phyloP scores from a whole-genome alignment of 2,888 invertebrate genomes.

The Prenolepis imparis region DNA sequence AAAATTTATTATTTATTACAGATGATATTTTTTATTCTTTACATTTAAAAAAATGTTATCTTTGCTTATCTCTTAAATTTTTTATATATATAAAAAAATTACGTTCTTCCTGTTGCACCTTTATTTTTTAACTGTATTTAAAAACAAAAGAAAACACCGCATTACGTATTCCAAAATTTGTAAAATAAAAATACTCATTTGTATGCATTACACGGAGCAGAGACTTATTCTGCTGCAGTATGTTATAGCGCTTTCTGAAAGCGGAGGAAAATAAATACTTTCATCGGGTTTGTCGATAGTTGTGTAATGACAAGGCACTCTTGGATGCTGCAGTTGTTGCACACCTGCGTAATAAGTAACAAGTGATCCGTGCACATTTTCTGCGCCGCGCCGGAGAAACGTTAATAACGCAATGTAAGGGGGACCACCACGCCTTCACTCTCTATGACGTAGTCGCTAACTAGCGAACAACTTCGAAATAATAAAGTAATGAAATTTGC shows the following conservation, averaged over 20 bases:
- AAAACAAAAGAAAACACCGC: conserved; percentile 24
- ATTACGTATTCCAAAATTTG: conserved; percentile 9
- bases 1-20: conserved; percentile 16
- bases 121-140: conserved; percentile 6
- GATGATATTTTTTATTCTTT: neutral
- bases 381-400: conserved; percentile 61
- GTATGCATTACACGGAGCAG: conserved; percentile 11
- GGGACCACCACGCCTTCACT: conserved; percentile 69
- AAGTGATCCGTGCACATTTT: conserved; percentile 60
- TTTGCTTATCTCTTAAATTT: neutral
- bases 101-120: neutral
- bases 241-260: conserved; percentile 43
- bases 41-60: neutral
- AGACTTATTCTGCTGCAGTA: conserved; percentile 12
- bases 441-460: conserved; percentile 51
- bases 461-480: conserved; percentile 25
- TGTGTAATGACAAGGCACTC: conserved; percentile 59
- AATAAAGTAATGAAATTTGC: conserved; percentile 32
- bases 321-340: conserved; percentile 58
- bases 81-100: neutral
- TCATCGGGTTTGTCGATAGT: conserved; percentile 51
- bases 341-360: conserved; percentile 67
- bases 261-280: conserved; percentile 48
- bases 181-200: conserved; percentile 37
- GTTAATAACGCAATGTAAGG: conserved; percentile 67